Conservation (phyloP, 2,797 vertebrate genomes). For the Xenops minutus region DNA sequence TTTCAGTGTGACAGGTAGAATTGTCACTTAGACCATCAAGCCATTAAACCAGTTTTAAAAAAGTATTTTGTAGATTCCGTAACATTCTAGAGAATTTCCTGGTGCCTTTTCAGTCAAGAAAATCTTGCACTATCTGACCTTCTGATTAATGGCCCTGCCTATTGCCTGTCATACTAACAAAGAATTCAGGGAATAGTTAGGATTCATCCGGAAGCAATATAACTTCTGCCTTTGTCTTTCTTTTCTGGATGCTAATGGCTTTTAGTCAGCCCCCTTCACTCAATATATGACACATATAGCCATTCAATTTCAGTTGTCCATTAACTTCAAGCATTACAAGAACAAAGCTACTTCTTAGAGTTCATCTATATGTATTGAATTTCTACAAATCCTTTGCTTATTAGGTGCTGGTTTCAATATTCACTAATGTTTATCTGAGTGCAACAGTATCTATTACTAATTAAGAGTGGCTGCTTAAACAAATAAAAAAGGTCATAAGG, state of each 20-base stretch:
- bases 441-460: conserved; percentile 70
- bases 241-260: conserved; percentile 88
- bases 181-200: conserved; percentile 77
- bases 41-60: conserved; percentile 72
- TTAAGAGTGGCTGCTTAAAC: conserved; percentile 74
- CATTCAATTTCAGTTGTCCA: conserved; percentile 84
- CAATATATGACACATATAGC: conserved; percentile 85
- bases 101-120: conserved; percentile 74
- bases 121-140: conserved; percentile 81
- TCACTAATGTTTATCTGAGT: conserved; percentile 68
- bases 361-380: conserved; percentile 78
- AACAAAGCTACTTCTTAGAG: conserved; percentile 77
- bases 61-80: conserved; percentile 73
- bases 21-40: conserved; percentile 71
- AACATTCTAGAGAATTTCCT: conserved; percentile 79
- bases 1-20: conserved; percentile 74
- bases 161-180: conserved; percentile 84
- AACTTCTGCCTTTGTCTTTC: conserved; percentile 88
- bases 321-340: conserved; percentile 86
- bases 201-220: conserved; percentile 80
- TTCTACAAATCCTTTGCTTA: conserved; percentile 71
- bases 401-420: conserved; percentile 71
- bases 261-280: conserved; percentile 89
- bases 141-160: conserved; percentile 83
- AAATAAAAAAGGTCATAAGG: conserved; percentile 69